Evolutionary conservation across 2,113 vertebrate genomes (phyloP).

Genomic region (Grammomys surdaster): DNA sequence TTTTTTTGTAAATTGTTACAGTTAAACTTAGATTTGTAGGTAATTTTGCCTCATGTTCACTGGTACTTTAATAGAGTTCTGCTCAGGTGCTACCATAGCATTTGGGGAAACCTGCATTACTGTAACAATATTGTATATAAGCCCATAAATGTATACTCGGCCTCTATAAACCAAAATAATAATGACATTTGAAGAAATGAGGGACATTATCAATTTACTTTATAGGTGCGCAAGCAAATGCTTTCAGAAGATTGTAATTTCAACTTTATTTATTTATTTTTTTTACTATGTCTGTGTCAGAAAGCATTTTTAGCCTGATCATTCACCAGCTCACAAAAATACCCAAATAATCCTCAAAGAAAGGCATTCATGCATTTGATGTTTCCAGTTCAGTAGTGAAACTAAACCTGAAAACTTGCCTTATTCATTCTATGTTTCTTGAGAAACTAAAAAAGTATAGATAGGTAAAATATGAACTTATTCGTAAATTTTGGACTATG

Average conservation of each 20-base stretch:
- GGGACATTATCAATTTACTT: constrained; percentile 30
- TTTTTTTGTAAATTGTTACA: not conserved
- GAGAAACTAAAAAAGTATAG: not conserved
- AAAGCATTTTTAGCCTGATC: not conserved
- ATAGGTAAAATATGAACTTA: not conserved
- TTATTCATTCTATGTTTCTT: not conserved
- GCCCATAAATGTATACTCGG: not conserved
- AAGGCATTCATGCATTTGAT: not conserved
- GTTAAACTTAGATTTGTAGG: not conserved
- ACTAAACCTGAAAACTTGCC: constrained; percentile 33
- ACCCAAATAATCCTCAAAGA: not conserved
- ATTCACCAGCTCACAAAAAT: constrained; percentile 25
- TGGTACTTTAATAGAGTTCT: not conserved
- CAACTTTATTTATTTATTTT: constrained; percentile 18
- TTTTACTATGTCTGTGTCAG: constrained; percentile 17
- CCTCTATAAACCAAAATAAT: not conserved
- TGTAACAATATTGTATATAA: not conserved
- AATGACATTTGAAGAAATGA: constrained; percentile 8
- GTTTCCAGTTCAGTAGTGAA: constrained; percentile 49
- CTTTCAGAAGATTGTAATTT: constrained; percentile 35
- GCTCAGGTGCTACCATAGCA: not conserved
- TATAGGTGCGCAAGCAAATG: not conserved
- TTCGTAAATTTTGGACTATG: constrained; percentile 4
- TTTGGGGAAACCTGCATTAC: not conserved
- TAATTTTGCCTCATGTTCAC: not conserved